Base-by-base conservation (phyloP, 2,797 vertebrate genomes). In the Muraenolepis orangiensis region DNA sequence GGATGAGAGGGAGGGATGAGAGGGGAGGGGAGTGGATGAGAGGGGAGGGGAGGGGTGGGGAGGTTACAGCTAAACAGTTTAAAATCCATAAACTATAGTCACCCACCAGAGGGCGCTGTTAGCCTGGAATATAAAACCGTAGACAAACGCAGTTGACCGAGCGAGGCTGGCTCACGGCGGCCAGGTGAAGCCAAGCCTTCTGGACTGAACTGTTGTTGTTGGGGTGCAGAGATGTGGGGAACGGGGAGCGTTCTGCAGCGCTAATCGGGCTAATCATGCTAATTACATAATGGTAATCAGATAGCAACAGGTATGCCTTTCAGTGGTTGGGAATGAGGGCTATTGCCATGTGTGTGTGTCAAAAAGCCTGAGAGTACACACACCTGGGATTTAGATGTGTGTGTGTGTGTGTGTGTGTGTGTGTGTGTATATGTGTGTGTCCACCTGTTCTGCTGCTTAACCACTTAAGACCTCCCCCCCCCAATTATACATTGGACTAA, bases 361-460 rank as follows among this genome's bases (percentile, higher is more conserved):
- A 18, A 51, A 0, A 51, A 51, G 42, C 42, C 42, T 51, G 18
- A 18, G 42, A 51, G 42, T 51, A 51, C 16, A 51, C 42, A 51
- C 42, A 51, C 18, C 6, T 66, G 61, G 8, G 61, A 29, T 66
- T 28, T 0, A 8, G 70, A 66, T 38, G 74, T 16, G 73, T 14
- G 72, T 42, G 29, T 69, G 38, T 32, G 12, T 69, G 23, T 38
- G n/a, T 29, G 66, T 68, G 18, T 68, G 26, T 6, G 57, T 66
- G 51, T 72, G 51, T 68, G n/a, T n/a, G n/a, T n/a, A n/a, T 68
- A 18, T 68, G 26, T 6, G 57, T 66, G 51, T 72, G 51, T 68
- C 71, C 77, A 84, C 76, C 78, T 87, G 83, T 81, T 75, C 72
- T 36, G 72, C 72, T 76, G 76, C 73, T 84, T 86, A 85, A 78